Percentiles rank a stretch among this genome's conserved stretches.
Evolutionary conservation across 2,888 invertebrate genomes (phyloP).

Genomic region (Cephus pulcher): DNA sequence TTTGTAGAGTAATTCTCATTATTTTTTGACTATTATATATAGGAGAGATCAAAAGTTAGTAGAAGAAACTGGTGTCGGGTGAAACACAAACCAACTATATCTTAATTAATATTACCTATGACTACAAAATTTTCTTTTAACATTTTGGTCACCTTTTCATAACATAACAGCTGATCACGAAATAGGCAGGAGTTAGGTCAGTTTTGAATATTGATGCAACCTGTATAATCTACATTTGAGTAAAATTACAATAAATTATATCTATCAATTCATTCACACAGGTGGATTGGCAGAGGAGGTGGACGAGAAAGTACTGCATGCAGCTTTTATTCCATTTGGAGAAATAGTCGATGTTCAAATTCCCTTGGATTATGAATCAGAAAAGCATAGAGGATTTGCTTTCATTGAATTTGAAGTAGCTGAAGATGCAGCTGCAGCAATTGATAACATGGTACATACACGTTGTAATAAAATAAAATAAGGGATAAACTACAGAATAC

Average conservation of each 20-base stretch:
- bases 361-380: conserved; percentile 96
- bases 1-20: no score
- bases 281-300: conserved; percentile 94
- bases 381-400: conserved; percentile 98
- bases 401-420: conserved; percentile 98
- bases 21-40: no score
- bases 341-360: conserved; percentile 98
- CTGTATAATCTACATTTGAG: background rate
- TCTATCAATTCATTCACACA: conserved; percentile 28
- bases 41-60: no score
- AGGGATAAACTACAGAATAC: no score
- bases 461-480: background rate
- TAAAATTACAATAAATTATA: background rate
- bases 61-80: no score
- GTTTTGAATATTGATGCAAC: background rate
- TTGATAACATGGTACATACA: conserved; percentile 92
- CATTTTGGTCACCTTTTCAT: no score
- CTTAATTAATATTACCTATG: no score
- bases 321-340: conserved; percentile 98
- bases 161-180: no score
- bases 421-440: conserved; percentile 98
- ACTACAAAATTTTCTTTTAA: no score
- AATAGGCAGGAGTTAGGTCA: no score
- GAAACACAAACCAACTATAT: no score
- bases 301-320: conserved; percentile 93